Evolutionary conservation across 2,888 invertebrate species (phyloP), one percentile per base, ranked within the genome.

Genomic region (Nemapogon koenigi): DNA sequence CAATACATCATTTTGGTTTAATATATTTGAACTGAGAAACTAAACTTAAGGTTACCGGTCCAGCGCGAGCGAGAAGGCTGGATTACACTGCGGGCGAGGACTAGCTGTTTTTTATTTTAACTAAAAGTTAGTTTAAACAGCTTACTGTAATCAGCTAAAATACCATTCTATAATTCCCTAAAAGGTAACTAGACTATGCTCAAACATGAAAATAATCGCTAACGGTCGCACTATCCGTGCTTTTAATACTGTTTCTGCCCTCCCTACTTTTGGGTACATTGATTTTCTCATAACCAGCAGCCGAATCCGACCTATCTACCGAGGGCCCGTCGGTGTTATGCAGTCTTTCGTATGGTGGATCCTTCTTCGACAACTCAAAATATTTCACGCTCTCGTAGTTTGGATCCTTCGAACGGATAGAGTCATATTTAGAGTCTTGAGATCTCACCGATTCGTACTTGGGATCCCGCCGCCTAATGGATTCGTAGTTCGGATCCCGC

Each of bases 361-460:
- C 87, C 41, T 66, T 71, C 16, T 73, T 71, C 0, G 68, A 52
- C 1, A 84, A 57, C 42, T 85, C 86, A 50, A 86, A 81, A 62
- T 89, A 90, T 47, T 87, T 88, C 0, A 91, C 90, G 46, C 89
- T 90, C 58, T 91, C 91, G 52, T 91, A 91, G 58, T 91, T 91
- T 0, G 90, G 90, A 72, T 91, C 87, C 32, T 80, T 81, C 11
- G 70, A 72, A 14, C 71, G 54, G 57, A 89, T 83, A 13, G 88
- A 88, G 55, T 89, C 90, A 52, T 90, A 90, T 58, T 89, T 89
- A 1, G 88, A 85, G 55, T 86, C 89, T 64, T 69, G 67, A 2
- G 61, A 60, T 19, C 66, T 53, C 2, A 67, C 53, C 0, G 65
- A 65, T 46, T 86, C 86, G 50, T 86, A 86, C 57, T 84, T 85